Evolutionary conservation across 2,888 invertebrate species (phyloP).

Genomic region (Amaurobius ferox): DNA sequence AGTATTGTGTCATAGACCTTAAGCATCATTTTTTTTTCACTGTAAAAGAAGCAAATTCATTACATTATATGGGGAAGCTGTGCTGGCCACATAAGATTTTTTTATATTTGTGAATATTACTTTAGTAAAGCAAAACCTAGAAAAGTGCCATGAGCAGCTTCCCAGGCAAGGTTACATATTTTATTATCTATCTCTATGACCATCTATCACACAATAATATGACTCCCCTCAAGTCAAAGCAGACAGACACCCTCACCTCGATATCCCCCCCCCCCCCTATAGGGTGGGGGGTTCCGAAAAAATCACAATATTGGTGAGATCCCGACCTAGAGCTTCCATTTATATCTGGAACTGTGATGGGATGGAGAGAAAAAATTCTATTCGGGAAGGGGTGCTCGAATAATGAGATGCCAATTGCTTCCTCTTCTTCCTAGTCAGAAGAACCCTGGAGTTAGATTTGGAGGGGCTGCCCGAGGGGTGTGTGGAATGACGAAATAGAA

Average conservation of each 20-base stretch:
- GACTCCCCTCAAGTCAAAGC: slow-evolving; percentile 30
- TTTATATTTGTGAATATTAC: no score
- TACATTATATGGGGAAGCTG: no score
- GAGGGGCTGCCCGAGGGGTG: slow-evolving; percentile 11
- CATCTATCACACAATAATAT: slow-evolving; percentile 41
- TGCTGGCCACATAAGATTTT: no score
- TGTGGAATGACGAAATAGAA: background rate
- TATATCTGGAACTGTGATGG: slow-evolving; percentile 10
- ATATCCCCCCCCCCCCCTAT: background rate
- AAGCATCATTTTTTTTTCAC: no score
- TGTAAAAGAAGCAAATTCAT: no score
- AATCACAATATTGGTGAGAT: slow-evolving; percentile 42
- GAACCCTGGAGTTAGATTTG: slow-evolving; percentile 24
- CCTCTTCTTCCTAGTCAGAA: slow-evolving; percentile 24
- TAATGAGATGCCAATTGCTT: slow-evolving; percentile 70
- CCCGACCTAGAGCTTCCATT: background rate
- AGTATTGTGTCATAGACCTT: no score
- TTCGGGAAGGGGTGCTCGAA: slow-evolving; percentile 34
- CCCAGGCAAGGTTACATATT: background rate
- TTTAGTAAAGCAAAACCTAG: background rate
- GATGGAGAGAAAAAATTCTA: background rate
- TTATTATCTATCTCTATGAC: background rate
- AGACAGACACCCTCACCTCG: slow-evolving; percentile 17
- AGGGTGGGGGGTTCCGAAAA: slow-evolving; percentile 24
- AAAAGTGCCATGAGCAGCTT: background rate